Evolutionary conservation across 1,140 invertebrate genomes (phyloP).

Genomic region (Samia ricini): DNA sequence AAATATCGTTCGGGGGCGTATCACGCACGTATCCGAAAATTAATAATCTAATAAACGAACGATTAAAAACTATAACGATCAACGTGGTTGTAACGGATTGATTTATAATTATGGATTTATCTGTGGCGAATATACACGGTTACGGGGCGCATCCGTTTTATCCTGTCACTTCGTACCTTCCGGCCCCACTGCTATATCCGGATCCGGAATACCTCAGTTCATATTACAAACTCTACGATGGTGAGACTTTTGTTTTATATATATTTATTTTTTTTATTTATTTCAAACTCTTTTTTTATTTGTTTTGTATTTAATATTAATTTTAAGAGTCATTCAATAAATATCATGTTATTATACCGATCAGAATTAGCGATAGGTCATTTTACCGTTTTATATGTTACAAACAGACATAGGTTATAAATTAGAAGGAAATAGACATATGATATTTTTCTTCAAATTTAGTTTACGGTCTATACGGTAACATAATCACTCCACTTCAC

Average conservation of each 20-base stretch:
- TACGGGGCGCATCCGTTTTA: constrained; percentile 40
- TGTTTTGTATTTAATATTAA: not conserved
- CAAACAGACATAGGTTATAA: too few relatives aligned
- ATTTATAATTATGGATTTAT: constrained; percentile 48
- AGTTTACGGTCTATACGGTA: too few relatives aligned
- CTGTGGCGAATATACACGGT: constrained; percentile 22
- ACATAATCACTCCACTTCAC: too few relatives aligned
- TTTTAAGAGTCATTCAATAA: too few relatives aligned
- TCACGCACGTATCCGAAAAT: not conserved
- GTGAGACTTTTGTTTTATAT: constrained; percentile 37
- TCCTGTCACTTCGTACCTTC: constrained; percentile 43
- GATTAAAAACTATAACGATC: constrained; percentile 26
- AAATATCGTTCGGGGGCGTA: not conserved
- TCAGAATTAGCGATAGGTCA: too few relatives aligned
- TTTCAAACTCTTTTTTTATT: not conserved
- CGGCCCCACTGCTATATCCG: constrained; percentile 38
- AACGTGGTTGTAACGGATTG: constrained; percentile 31
- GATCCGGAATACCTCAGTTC: constrained; percentile 47
- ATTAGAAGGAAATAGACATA: too few relatives aligned
- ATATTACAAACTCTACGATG: constrained; percentile 62
- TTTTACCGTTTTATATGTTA: too few relatives aligned
- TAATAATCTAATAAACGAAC: constrained; percentile 1
- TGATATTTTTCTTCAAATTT: too few relatives aligned
- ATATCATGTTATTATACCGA: too few relatives aligned
- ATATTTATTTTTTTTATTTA: not conserved